Evolutionary conservation across 2,888 invertebrate genomes (phyloP).

Genomic region (Synanthedon andrenaeformis): DNA sequence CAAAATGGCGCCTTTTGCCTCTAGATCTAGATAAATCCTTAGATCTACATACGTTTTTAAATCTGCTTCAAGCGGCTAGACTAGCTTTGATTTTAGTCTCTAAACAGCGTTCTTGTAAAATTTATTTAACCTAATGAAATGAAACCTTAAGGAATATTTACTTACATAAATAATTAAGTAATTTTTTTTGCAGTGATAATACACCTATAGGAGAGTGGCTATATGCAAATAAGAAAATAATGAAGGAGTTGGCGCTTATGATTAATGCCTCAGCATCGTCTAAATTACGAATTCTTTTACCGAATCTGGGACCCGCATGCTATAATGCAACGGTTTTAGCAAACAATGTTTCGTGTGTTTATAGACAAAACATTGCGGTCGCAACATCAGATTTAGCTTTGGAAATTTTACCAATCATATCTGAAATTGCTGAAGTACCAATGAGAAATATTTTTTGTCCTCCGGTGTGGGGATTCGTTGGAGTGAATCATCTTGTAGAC

Average conservation of each 20-base stretch:
- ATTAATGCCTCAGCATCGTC: conserved; percentile 62
- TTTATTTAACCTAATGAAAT: too few species aligned
- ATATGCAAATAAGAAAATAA: conserved; percentile 29
- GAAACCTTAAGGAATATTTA: too few species aligned
- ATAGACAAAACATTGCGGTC: conserved; percentile 64
- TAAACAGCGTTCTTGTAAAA: too few species aligned
- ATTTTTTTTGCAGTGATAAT: conserved; percentile 24
- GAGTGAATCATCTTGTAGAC: conserved; percentile 68
- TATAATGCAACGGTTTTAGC: conserved; percentile 67
- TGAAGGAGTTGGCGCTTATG: conserved; percentile 51
- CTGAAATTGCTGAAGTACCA: conserved; percentile 55
- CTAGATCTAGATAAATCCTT: too few species aligned
- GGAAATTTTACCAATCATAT: conserved; percentile 41
- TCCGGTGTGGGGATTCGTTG: conserved; percentile 75
- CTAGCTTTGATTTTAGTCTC: too few species aligned
- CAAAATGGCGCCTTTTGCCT: too few species aligned
- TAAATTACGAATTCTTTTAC: conserved; percentile 60
- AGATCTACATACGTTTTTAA: too few species aligned
- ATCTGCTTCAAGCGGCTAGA: too few species aligned
- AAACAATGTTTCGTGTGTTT: conserved; percentile 37
- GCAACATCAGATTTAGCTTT: conserved; percentile 70
- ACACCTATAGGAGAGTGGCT: conserved; percentile 49
- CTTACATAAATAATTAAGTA: too few species aligned
- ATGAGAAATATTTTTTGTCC: conserved; percentile 66
- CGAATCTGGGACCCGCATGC: conserved; percentile 68